Evolutionary conservation across 1,140 invertebrate species (phyloP).

Genomic region (Triops longicaudatus): DNA sequence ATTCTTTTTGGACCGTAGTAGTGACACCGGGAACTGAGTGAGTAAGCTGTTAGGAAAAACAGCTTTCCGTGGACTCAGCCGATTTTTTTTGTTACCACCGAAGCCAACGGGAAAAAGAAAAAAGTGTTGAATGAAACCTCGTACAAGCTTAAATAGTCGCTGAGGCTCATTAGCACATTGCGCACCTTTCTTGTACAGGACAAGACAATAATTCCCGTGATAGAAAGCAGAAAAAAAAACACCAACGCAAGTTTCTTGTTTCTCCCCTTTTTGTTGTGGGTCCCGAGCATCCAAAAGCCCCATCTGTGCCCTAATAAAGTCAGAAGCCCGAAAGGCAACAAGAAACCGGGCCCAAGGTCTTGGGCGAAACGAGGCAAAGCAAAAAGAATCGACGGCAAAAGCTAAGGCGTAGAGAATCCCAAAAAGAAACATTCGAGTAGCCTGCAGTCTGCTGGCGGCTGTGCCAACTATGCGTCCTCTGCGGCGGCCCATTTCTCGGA

Average conservation of each 20-base stretch:
- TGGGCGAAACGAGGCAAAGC: neutral
- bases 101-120: neutral
- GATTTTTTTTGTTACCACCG: neutral
- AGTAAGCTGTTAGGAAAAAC: neutral
- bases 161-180: neutral
- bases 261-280: neutral
- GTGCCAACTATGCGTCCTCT: constrained; percentile 7
- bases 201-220: neutral
- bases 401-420: neutral
- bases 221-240: neutral
- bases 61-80: neutral
- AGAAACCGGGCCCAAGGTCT: neutral
- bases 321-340: neutral
- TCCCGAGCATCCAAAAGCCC: neutral
- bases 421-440: constrained; percentile 4
- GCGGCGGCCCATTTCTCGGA: neutral
- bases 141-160: neutral
- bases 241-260: neutral
- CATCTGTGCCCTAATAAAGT: constrained; percentile 7
- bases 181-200: neutral
- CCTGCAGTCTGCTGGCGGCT: constrained; percentile 9
- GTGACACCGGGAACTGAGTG: neutral
- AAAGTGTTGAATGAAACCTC: neutral
- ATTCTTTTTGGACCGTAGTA: neutral
- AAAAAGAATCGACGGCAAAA: neutral